Evolutionary conservation across 2,797 vertebrate species (phyloP).

Genomic region (Scolopax bukidnonensis): DNA sequence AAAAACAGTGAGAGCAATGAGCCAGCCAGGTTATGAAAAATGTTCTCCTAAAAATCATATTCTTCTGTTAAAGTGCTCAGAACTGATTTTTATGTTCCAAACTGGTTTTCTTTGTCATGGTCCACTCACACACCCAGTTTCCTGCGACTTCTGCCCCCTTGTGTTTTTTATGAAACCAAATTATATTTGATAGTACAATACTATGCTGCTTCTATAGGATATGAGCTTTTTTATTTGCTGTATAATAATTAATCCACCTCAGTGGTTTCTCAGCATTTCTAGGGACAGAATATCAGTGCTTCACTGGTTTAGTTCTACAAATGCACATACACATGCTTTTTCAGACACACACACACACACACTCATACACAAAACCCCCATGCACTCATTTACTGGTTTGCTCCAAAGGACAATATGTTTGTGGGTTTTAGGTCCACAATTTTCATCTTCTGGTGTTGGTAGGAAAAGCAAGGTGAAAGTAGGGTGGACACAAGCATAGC

Average conservation of each 20-base stretch:
- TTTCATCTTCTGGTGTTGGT: neutral
- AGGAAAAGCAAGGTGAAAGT: neutral
- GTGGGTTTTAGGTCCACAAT: neutral
- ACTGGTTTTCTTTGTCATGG: neutral
- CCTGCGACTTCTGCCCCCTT: neutral
- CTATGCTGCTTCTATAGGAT: neutral
- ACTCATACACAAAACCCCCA: rapidly evolving
- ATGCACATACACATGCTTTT: neutral
- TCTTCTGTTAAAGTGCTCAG: neutral
- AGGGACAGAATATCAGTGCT: neutral
- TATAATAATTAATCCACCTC: neutral
- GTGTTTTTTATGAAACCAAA: neutral
- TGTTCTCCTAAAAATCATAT: neutral
- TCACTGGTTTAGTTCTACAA: neutral
- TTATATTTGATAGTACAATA: neutral
- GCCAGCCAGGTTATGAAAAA: neutral
- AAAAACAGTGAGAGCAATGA: neutral
- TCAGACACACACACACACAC: neutral
- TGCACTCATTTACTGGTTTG: neutral
- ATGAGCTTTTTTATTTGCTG: neutral
- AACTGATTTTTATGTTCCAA: neutral
- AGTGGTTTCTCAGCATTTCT: neutral
- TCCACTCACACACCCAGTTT: neutral
- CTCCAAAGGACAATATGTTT: neutral
- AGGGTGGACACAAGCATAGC: rapidly evolving